Evolutionary conservation across 2,888 invertebrate genomes (phyloP).

Genomic region (Polyploca ridens): DNA sequence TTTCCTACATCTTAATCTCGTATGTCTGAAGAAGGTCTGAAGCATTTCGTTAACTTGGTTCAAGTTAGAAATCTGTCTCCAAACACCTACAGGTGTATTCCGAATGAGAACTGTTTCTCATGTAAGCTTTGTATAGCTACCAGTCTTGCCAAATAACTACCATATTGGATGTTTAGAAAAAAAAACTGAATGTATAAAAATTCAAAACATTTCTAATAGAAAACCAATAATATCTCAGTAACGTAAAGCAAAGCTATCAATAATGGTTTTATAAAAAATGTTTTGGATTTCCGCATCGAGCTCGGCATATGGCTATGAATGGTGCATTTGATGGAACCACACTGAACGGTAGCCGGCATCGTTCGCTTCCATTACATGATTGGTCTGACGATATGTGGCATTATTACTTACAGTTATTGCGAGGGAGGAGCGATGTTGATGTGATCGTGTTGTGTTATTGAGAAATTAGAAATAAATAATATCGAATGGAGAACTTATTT

Average conservation of each 20-base stretch:
- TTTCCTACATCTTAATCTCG: no score
- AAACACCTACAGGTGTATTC: no score
- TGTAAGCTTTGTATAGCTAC: no score
- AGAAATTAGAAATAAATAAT: neutral
- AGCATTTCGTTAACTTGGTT: no score
- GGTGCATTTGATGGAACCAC: constrained; percentile 22
- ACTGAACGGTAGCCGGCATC: constrained; percentile 19
- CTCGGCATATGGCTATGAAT: constrained; percentile 20
- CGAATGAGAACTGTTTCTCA: no score
- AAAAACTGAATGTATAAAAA: neutral
- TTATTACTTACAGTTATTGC: constrained; percentile 34
- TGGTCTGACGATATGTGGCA: constrained; percentile 39
- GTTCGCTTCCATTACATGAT: constrained; percentile 55
- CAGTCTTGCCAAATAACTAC: no score
- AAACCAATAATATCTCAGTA: neutral
- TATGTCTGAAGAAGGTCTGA: no score
- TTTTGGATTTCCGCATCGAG: neutral
- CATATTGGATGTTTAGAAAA: no score
- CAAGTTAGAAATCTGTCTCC: no score
- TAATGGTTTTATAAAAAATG: constrained; percentile 7
- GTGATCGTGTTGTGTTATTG: neutral
- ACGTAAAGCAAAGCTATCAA: neutral
- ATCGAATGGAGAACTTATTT: neutral
- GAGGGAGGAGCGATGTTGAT: constrained; percentile 23
- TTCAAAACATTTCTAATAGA: neutral